Conservation (phyloP, 2,113 vertebrate species). For the Zosterops japonicus region DNA sequence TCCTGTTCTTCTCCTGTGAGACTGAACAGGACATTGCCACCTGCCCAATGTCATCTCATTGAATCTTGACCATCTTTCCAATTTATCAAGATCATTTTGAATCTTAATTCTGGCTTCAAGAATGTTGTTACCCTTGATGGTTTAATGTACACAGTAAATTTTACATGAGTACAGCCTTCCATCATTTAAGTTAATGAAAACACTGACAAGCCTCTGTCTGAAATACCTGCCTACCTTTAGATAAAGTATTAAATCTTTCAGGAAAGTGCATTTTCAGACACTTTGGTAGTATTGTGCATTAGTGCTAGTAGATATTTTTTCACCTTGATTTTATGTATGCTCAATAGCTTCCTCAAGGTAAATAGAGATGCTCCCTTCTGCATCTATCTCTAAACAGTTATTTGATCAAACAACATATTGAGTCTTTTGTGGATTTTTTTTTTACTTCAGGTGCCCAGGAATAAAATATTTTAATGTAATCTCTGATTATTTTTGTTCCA, state of each 20-base stretch:
- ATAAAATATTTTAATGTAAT: background rate
- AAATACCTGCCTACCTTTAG: background rate
- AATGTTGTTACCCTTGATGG: background rate
- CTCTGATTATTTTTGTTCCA: background rate
- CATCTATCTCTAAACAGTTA: background rate
- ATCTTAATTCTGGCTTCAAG: background rate
- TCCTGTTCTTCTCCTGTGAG: background rate
- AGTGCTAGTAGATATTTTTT: background rate
- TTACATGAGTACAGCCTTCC: background rate
- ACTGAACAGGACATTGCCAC: background rate
- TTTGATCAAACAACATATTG: background rate
- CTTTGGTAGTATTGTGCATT: background rate
- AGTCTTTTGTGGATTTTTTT: background rate
- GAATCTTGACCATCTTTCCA: background rate
- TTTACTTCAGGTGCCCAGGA: background rate
- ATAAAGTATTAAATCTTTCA: background rate
- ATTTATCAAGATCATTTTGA: background rate
- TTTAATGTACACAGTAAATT: slow-evolving; percentile 1
- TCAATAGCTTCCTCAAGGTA: background rate
- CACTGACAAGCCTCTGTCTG: background rate
- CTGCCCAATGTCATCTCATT: background rate
- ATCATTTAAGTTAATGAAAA: slow-evolving; percentile 32
- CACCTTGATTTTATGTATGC: background rate
- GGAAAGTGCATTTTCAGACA: background rate
- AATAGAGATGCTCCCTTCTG: background rate